Conservation (phyloP, 1,140 invertebrate genomes). For the Oryzaephilus surinamensis region DNA sequence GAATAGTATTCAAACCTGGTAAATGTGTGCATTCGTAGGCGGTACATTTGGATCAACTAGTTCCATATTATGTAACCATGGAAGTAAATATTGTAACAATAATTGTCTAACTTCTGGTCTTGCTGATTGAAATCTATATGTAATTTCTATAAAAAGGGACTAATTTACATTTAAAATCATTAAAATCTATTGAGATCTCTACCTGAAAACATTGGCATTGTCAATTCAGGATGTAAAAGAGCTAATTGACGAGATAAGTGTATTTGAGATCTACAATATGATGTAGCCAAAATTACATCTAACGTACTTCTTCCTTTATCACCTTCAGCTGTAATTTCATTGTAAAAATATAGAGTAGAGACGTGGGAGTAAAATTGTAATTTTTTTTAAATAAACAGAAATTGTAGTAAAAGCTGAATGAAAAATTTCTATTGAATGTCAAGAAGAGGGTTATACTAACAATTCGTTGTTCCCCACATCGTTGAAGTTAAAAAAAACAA, state of each 20-base stretch:
- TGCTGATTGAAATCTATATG: conserved; percentile 91
- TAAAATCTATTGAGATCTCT: conserved; percentile 25
- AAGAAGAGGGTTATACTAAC: too few relatives aligned
- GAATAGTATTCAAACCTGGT: too few relatives aligned
- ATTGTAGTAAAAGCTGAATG: too few relatives aligned
- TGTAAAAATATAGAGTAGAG: conserved; percentile 6
- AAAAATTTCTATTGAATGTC: too few relatives aligned
- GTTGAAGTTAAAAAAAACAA: too few relatives aligned
- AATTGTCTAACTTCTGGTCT: conserved; percentile 78
- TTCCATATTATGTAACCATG: conserved; percentile 98
- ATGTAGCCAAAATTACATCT: conserved; percentile 72
- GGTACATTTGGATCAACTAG: conserved; percentile 93
- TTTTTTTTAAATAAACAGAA: too few relatives aligned
- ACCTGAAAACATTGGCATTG: conserved; percentile 99
- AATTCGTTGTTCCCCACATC: too few relatives aligned
- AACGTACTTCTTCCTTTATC: conserved; percentile 61
- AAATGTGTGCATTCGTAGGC: conserved; percentile 67
- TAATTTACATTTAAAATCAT: conserved; percentile 2
- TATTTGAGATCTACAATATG: conserved; percentile 85
- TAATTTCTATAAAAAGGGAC: conserved; percentile 81
- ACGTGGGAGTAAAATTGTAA: too few relatives aligned
- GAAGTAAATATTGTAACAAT: conserved; percentile 83
- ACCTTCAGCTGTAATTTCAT: conserved; percentile 36
- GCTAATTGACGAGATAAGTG: conserved; percentile 86
- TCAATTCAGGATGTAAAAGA: conserved; percentile 88